Evolutionary conservation across 2,113 vertebrate species (phyloP), one percentile per base, ranked within the genome.

Genomic region (Lipophrys pholis): DNA sequence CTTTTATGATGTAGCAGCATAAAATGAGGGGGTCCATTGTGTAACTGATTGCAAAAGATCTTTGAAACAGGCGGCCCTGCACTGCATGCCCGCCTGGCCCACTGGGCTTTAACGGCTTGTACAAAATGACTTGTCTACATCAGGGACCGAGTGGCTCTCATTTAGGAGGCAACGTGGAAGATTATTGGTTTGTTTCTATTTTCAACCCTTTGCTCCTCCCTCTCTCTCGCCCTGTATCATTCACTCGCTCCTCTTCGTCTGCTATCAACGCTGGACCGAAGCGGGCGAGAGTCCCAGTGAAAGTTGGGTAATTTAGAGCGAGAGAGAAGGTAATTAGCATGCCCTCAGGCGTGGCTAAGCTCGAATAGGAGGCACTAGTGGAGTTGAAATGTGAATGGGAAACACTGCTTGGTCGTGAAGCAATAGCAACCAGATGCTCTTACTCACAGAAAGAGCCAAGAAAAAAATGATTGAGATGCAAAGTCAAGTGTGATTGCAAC

Each of bases 1-100:
- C 94, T 97, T 98, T 96, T 96, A 97, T 96, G 95, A 97, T 96
- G 95, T 96, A 96, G 94, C 95, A 94, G 95, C 94, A 95, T 95
- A 98, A 98, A 97, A 96, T 97, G 96, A 96, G 95, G 91, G 92
- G 82, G 89, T 95, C 90, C 87, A 95, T 97, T 97, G 95, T 97
- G 93, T 78, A 55, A 87, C 90, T 95, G 93, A 96, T 96, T 96
- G 95, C 94, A 94, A 93, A 94, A 95, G 93, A 95, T 95, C 95
- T 95, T 95, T 94, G 95, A 96, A 94, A 93, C 74, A 92, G 94
- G 90, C 92, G 85, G 93, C 91, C 86, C 69, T 21, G 82, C 70
- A 77, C 85, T 86, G 90, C 92, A 82, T 91, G 93, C 90, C 90
- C 85, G 87, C 77, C 61, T 43, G 93, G 85, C 92, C 92, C 92